Conservation (phyloP, 1,140 invertebrate genomes). For the Bombus terrestris region DNA sequence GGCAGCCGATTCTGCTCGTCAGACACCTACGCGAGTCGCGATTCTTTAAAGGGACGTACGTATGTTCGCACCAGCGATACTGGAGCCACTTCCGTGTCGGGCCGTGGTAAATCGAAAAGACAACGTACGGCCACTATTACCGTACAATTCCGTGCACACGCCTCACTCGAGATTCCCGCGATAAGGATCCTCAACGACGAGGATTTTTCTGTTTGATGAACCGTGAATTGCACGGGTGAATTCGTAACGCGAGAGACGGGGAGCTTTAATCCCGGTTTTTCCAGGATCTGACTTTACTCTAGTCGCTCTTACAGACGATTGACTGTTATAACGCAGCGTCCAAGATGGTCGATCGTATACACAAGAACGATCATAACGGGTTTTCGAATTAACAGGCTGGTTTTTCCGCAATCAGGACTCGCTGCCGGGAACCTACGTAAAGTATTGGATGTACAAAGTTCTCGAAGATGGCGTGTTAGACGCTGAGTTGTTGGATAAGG, state of each 20-base stretch:
- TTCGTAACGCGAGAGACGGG: neutral
- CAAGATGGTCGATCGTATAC: neutral
- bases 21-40: conserved; percentile 52
- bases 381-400: conserved; percentile 5
- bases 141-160: conserved; percentile 32
- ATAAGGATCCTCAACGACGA: neutral
- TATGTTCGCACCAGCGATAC: conserved; percentile 37
- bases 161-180: conserved; percentile 22
- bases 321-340: neutral
- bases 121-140: conserved; percentile 47
- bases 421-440: neutral
- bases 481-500: neutral
- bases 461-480: neutral
- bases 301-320: neutral
- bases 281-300: neutral
- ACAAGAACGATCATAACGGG: conserved; percentile 8
- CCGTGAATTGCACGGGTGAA: neutral
- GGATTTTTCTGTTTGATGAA: neutral
- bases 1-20: conserved; percentile 31
- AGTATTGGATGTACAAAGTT: neutral
- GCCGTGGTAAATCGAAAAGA: conserved; percentile 49
- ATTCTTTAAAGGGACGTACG: conserved; percentile 51
- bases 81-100: conserved; percentile 54
- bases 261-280: neutral
- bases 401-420: conserved; percentile 9